phyloP scores from a whole-genome alignment of 2,888 invertebrate genomes.

The Steinernema scapterisci region DNA sequence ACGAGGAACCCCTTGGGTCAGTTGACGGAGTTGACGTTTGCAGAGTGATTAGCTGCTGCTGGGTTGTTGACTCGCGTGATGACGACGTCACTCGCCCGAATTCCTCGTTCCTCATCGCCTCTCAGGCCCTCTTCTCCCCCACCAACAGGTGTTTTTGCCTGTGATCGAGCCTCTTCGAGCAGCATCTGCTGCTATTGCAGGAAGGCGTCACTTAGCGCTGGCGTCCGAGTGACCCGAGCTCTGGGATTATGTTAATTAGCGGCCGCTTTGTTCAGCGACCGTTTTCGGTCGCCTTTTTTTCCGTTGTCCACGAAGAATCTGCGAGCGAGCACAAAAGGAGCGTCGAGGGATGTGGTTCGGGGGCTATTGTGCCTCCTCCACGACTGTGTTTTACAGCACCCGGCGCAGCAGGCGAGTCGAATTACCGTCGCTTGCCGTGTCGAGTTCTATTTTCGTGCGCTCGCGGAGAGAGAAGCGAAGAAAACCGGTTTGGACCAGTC shows the following conservation, averaged over 20 bases:
- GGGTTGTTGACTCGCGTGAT: background rate
- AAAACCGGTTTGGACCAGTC: conserved; percentile 23
- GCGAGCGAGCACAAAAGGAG: background rate
- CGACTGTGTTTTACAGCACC: conserved; percentile 7
- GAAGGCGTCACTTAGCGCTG: background rate
- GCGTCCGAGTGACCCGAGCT: conserved; percentile 5
- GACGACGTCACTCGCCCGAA: conserved; percentile 1
- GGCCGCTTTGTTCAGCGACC: background rate
- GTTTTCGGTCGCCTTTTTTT: background rate
- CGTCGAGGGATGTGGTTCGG: background rate
- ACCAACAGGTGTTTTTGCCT: background rate
- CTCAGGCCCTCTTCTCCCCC: background rate
- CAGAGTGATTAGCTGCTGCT: background rate
- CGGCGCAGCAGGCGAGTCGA: background rate
- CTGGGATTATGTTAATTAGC: conserved; percentile 17
- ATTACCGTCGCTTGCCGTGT: conserved; percentile 5
- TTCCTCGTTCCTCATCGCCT: conserved; percentile 1
- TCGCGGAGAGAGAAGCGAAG: too few relatives aligned
- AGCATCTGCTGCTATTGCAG: conserved; percentile 1
- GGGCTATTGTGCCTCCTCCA: background rate
- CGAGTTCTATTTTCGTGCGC: conserved; percentile 31
- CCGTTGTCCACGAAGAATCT: background rate
- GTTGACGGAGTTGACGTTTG: background rate
- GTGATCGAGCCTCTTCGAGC: background rate
- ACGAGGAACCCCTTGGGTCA: conserved; percentile 3